phyloP scores from a whole-genome alignment of 2,113 vertebrate species.

The Caracal caracal region DNA sequence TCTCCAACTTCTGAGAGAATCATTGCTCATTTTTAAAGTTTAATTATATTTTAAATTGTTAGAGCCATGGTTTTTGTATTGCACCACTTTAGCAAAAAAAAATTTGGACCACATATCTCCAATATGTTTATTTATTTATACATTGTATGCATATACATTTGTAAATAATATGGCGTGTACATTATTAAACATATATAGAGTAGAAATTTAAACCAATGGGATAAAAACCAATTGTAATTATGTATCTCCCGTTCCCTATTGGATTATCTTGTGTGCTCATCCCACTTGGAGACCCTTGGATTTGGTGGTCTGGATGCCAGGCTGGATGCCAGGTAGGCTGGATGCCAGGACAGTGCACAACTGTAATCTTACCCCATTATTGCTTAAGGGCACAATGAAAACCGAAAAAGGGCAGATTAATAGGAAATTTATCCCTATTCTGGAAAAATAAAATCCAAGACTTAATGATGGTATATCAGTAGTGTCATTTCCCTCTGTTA shows the following conservation, averaged over 20 bases:
- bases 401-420: not conserved
- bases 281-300: not conserved
- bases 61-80: not conserved
- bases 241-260: not conserved
- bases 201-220: not conserved
- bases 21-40: not conserved
- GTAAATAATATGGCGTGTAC: not conserved
- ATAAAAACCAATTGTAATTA: not conserved
- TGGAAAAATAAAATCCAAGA: conserved; percentile 10
- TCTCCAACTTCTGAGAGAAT: not conserved
- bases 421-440: not conserved
- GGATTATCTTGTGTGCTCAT: not conserved
- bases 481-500: not conserved
- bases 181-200: not conserved
- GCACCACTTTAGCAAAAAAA: not conserved
- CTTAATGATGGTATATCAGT: not conserved
- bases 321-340: not conserved
- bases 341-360: not conserved
- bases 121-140: not conserved
- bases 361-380: not conserved
- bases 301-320: not conserved
- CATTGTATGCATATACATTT: not conserved
- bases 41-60: not conserved
- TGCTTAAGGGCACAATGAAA: not conserved
- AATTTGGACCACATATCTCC: not conserved